These are phyloP conservation scores for Drosophila diplacantha DNA, from an alignment of 2,888 invertebrate genomes.

Conservation along the genomic window DNA sequence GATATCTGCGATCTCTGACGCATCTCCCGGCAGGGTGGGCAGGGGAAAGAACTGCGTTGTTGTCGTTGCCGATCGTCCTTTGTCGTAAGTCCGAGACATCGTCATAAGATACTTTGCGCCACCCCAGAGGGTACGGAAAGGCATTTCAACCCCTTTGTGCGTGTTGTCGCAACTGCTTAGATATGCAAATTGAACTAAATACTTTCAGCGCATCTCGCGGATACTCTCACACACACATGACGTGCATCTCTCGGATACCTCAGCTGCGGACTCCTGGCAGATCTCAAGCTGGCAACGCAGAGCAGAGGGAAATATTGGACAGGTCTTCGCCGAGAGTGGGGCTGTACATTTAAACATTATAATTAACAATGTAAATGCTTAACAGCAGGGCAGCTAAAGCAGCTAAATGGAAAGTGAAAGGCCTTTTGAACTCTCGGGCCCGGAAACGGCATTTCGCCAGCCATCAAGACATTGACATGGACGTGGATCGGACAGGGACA, in stretches of 20 bases:
- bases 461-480: constrained; percentile 23
- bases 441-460: constrained; percentile 50
- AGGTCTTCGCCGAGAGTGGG: constrained; percentile 20
- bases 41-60: constrained; percentile 43
- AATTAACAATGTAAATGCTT: constrained; percentile 43
- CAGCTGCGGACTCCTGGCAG: constrained; percentile 17
- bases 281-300: constrained; percentile 5
- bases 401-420: constrained; percentile 54
- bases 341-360: constrained; percentile 32
- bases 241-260: constrained; percentile 2
- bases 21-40: constrained; percentile 16
- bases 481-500: constrained; percentile 27
- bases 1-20: constrained; percentile 35
- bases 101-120: constrained; percentile 70
- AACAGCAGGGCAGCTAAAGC: constrained; percentile 12
- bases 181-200: constrained; percentile 70
- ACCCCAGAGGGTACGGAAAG: constrained; percentile 43
- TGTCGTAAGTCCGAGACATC: constrained; percentile 46
- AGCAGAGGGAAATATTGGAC: constrained; percentile 21
- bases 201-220: constrained; percentile 68
- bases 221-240: constrained; percentile 30
- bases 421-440: constrained; percentile 38
- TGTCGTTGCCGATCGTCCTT: constrained; percentile 33
- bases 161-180: constrained; percentile 70
- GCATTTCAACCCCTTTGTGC: constrained; percentile 22